Evolutionary conservation across 2,888 invertebrate genomes (phyloP), one percentile per base, ranked within the genome.

Genomic region (Spodoptera exigua): DNA sequence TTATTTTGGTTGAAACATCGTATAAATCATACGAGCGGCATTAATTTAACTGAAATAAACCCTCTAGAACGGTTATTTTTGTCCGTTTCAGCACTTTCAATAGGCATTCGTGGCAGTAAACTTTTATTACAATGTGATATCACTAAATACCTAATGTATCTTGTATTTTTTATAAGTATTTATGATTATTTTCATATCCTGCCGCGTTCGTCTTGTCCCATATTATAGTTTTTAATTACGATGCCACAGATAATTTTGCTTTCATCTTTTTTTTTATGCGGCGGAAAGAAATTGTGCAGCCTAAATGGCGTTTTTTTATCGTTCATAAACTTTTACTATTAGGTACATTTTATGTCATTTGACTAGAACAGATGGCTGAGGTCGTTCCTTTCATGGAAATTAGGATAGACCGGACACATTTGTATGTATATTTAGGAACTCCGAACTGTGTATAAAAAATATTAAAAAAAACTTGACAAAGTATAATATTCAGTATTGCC

Each of bases 81-180:
- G 78, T 78, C 71, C 74, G 71, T 84, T 85, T 85, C 79, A 82
- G 83, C 82, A 82, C 85, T 85, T 84, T 82, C 76, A 81, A 80
- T 82, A 81, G 81, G 81, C 77, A 83, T 81, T 85, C 85, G 82
- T 77, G 80, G 78, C 83, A 77, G 78, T 91, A 90, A 91, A 90
- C 63, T 90, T 90, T 90, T 87, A 90, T 82, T 83, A 87, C 79
- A 74, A 79, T 80, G 85, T 85, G 83, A 85, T 83, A 82, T 82
- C 81, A 81, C 76, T 82, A 82, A 84, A 84, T 82, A 71, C 70
- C 68, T 74, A 68, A 72, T 72, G 70, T 62, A 74, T 63, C 66
- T 68, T 69, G 68, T 68, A 59, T 67, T 66, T 61, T 66, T 69
- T 73, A 59, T 60, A 57, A n/a, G n/a, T 58, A 69, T 78, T 77